Base-by-base conservation (phyloP, 2,113 vertebrate species). In the Peromyscus californicus region DNA sequence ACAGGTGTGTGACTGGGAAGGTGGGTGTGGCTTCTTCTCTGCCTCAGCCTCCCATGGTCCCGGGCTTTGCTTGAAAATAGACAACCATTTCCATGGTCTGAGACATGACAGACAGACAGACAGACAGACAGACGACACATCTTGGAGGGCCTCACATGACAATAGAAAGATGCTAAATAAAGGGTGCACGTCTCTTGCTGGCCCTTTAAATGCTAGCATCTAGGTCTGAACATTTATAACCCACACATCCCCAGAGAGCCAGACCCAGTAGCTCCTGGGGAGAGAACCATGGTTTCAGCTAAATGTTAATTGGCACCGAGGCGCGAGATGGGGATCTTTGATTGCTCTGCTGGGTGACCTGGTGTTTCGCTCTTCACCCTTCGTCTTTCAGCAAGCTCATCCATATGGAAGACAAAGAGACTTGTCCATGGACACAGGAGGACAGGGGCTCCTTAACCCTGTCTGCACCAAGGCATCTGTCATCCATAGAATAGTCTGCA, bases 191-290 rank as follows among this genome's bases (percentile, higher is more conserved):
- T 61, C 86, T 89, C 57, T 36, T 3, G 0, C 0, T 21, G 95
- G 45, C 89, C 75, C 80, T 88, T 72, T 78, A 95, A 97, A 93
- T 91, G 92, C 92, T 93, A 97, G 70, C 0, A 36, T 93, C 85
- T 26, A 22, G 70, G 82, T 72, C 74, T n/a, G 45, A n/a, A 39
- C 8, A 9, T 61, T 69, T 67, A 1, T 17, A 45, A 80, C 76
- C 85, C 42, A 70, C 83, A 6, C 87, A 61, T 70, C 93, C 65
- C 95, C 19, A 12, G 97, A 95, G 88, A 87, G 48, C 74, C 69
- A 24, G 19, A 13, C 17, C 29, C 0, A 24, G 61, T 75, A 95
- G 90, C 97, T 83, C 93, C 10, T 54, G 61, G 65, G 89, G 79
- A 89, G 31, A 16, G 45, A 92, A 91, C 36, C 33, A 61, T 22